A percentile compares a stretch with the other conserved stretches of the same genome.
phyloP scores from a whole-genome alignment of 37 sponge, comb jelly and placozoan species.

The Hexactinellida sp. region DNA sequence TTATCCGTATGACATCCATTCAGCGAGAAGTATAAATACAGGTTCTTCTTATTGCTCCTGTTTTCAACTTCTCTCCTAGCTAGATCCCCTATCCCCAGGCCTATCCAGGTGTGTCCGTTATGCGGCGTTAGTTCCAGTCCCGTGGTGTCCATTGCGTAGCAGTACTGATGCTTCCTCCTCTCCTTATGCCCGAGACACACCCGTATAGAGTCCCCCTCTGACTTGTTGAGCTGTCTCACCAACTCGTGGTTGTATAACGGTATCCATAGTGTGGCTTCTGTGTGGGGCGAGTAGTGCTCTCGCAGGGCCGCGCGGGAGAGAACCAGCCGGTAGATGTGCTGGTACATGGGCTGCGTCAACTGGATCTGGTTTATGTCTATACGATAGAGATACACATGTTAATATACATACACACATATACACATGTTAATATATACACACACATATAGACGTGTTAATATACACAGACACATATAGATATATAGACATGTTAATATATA shows the following conservation, averaged over 20 bases:
- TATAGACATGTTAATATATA: too few relatives aligned
- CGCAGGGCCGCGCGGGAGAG: neutral
- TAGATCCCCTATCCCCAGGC: neutral
- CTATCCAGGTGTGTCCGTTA: neutral
- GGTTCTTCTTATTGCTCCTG: neutral
- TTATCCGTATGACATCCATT: neutral
- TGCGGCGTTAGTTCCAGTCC: neutral
- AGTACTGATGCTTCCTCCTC: neutral
- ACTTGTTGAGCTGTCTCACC: neutral
- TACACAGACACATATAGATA: too few relatives aligned
- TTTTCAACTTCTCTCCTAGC: neutral
- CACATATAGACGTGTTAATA: too few relatives aligned
- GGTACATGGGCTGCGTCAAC: neutral
- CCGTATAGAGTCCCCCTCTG: neutral
- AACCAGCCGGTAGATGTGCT: neutral
- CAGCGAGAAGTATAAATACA: conserved; percentile 8
- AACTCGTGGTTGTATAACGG: neutral
- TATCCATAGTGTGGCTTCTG: neutral
- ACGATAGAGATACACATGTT: neutral
- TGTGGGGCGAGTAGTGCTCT: neutral
- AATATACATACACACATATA: neutral
- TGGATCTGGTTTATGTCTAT: neutral
- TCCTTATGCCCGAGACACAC: neutral
- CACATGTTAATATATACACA: too few relatives aligned
- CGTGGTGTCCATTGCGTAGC: neutral